Base-by-base conservation (phyloP, 2,888 invertebrate species). In the Lepetodrilus schrolli region DNA sequence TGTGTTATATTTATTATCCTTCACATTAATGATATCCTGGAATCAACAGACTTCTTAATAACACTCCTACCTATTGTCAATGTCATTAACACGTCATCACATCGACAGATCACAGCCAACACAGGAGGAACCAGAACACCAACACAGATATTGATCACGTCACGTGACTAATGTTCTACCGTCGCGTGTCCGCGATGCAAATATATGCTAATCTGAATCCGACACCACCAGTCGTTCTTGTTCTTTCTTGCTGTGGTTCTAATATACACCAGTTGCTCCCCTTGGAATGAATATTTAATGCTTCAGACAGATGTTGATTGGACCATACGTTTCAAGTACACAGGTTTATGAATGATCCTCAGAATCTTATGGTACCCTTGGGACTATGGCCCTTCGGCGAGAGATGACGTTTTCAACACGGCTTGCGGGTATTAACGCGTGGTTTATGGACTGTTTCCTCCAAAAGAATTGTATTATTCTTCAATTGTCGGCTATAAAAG, bases 261-360 rank as follows among this genome's bases (percentile, higher is more conserved):
- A n/a, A 30, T 13, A 30, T 13, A 58, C 58, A 58, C 58, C 58
- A 30, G 58, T 58, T 58, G 58, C 58, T 21, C 34, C 58, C 58
- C 58, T 34, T 58, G 58, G 26, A 17, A 58, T 58, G 58, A 30
- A 58, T 58, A 30, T 58, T 58, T 58, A 23, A 58, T 58, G 30
- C 34, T 30, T 30, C 13, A 26, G 58, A 58, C 58, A 58, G 58
- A 30, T 58, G 58, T n/a, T n/a, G 34, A 58, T 58, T 30, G 58
- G 34, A 7, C 30, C 17, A 58, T 17, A 58, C 34, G 58, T 30
- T 26, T 58, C 58, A 58, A 58, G 26, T 58, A 58, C 30, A 30
- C 34, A 58, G 58, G 58, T 30, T 17, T 23, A 30, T 58, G 58
- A 58, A 58, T 58, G 58, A 17, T 21, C 17, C 21, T 48, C 26